A percentile compares a stretch with the other conserved stretches of the same genome.
Conservation (phyloP, 2,888 invertebrate genomes). For the Carcina quercana region DNA sequence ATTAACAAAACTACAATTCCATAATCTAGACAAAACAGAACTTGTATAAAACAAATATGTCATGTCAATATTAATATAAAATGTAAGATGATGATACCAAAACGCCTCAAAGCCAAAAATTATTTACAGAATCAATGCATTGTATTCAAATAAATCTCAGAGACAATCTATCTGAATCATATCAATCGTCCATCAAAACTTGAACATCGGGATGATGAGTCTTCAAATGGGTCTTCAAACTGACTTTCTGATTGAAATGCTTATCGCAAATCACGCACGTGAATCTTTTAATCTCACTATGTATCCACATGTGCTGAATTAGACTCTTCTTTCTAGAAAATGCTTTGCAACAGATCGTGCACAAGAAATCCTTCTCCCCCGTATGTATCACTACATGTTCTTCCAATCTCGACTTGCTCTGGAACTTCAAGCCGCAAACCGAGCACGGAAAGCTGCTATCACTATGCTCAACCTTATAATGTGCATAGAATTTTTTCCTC, state of each 20-base stretch:
- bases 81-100: too few relatives aligned
- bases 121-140: too few relatives aligned
- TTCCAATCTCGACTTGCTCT: constrained; percentile 33
- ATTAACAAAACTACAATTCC: too few relatives aligned
- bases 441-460: constrained; percentile 42
- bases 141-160: too few relatives aligned
- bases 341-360: constrained; percentile 58
- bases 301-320: constrained; percentile 56
- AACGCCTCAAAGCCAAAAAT: too few relatives aligned
- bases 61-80: too few relatives aligned
- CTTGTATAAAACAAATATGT: too few relatives aligned
- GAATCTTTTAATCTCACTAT: constrained; percentile 49
- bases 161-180: constrained; percentile 14
- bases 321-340: constrained; percentile 65
- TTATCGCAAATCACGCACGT: constrained; percentile 45
- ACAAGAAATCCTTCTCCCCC: constrained; percentile 56
- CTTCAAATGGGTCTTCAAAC: constrained; percentile 48
- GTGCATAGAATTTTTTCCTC: constrained; percentile 44
- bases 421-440: constrained; percentile 46
- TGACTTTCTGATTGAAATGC: constrained; percentile 54
- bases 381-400: constrained; percentile 65
- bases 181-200: too few relatives aligned
- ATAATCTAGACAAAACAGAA: too few relatives aligned
- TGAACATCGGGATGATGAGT: constrained; percentile 37
- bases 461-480: constrained; percentile 45